phyloP scores from a whole-genome alignment of 2,113 vertebrate species.

The Pavo muticus region DNA sequence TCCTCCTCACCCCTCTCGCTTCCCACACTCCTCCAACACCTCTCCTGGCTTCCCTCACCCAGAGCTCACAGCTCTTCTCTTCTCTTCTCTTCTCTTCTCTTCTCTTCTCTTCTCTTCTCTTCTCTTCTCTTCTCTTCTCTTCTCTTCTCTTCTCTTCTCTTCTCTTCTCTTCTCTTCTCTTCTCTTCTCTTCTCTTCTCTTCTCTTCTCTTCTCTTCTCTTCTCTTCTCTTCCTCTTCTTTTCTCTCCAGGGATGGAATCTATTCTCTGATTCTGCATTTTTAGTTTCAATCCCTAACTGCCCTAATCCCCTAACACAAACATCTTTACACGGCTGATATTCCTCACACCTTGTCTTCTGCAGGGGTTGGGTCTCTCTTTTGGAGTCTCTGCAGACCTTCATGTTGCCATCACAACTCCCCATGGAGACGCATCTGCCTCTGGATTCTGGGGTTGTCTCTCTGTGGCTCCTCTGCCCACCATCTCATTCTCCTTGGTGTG shows the following conservation, averaged over 20 bases:
- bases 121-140: not conserved
- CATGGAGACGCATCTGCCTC: not conserved
- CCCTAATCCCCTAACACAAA: not conserved
- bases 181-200: not conserved
- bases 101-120: not conserved
- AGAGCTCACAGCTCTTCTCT: not conserved
- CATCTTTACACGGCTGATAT: fast-evolving
- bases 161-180: not conserved
- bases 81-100: not conserved
- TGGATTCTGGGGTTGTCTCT: not conserved
- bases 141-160: not conserved
- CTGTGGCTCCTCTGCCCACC: not conserved
- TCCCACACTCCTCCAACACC: not conserved
- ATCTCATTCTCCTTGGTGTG: not conserved
- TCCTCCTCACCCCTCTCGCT: constrained; percentile 57
- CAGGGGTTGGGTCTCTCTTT: not conserved
- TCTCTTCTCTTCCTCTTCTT: no score
- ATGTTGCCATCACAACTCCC: not conserved
- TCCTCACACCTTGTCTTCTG: not conserved
- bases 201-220: no score
- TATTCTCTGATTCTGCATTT: not conserved
- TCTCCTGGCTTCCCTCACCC: constrained; percentile 25
- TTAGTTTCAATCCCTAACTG: not conserved
- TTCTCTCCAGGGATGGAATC: not conserved
- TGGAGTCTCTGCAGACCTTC: not conserved